These are phyloP conservation scores for Aelia acuminata DNA, from an alignment of 2,888 invertebrate genomes.

Conservation along the genomic window DNA sequence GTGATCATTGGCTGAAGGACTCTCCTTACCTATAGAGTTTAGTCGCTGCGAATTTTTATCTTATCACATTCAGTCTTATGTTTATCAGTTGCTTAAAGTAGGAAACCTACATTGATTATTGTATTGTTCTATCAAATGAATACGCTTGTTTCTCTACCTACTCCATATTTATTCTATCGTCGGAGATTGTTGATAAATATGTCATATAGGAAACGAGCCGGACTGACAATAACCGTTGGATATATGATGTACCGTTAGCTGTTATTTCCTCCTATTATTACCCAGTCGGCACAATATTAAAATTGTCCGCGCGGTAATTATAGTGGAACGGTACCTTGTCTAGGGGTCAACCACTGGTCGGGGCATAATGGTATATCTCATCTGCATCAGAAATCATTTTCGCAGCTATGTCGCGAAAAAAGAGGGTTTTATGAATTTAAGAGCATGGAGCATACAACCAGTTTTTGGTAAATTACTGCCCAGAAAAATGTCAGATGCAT, in stretches of 20 bases:
- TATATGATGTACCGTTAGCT: conserved; percentile 28
- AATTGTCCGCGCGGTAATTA: conserved; percentile 38
- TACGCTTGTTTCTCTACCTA: neutral
- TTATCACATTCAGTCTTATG: too few species aligned
- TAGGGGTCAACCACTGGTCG: neutral
- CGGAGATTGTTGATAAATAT: neutral
- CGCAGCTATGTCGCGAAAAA: neutral
- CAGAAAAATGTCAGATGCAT: too few species aligned
- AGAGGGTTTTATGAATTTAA: too few species aligned
- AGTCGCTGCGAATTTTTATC: too few species aligned
- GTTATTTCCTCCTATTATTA: conserved; percentile 28
- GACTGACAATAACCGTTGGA: neutral
- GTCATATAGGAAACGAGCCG: conserved; percentile 9
- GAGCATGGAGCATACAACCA: too few species aligned
- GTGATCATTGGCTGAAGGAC: neutral
- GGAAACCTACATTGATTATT: too few species aligned
- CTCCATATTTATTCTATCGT: neutral
- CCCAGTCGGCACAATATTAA: conserved; percentile 36
- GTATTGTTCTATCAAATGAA: too few species aligned
- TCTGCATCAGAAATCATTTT: neutral
- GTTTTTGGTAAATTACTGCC: too few species aligned
- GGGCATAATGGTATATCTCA: neutral
- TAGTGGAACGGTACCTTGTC: neutral
- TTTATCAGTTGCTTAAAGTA: too few species aligned
- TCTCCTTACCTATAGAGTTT: neutral